phyloP scores from a whole-genome alignment of 2,113 vertebrate species.

The Chiloscyllium plagiosum region DNA sequence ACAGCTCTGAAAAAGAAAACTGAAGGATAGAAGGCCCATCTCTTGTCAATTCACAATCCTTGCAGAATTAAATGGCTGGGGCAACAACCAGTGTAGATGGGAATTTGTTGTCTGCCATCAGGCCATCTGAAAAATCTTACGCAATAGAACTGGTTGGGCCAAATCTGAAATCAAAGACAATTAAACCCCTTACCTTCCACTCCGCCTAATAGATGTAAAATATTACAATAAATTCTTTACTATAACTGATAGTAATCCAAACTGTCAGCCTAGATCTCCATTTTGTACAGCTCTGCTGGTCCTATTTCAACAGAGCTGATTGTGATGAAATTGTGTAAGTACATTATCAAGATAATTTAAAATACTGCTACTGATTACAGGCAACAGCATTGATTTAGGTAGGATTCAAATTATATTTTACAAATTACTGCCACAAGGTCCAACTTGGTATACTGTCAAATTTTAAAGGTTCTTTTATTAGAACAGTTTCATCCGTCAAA shows the following conservation, averaged over 20 bases:
- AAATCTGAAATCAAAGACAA: not conserved
- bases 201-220: not conserved
- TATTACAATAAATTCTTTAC: not conserved
- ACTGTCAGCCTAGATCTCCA: not conserved
- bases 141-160: not conserved
- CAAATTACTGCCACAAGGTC: not conserved
- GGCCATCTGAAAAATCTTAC: not conserved
- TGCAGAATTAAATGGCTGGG: too few species aligned
- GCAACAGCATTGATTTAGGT: not conserved
- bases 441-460: not conserved
- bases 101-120: too few species aligned
- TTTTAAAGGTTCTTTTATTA: not conserved
- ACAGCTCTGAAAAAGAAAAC: too few species aligned
- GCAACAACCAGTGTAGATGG: too few species aligned
- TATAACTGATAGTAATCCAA: not conserved
- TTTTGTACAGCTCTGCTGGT: not conserved
- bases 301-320: not conserved
- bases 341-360: not conserved
- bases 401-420: not conserved
- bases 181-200: not conserved
- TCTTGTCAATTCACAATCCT: too few species aligned
- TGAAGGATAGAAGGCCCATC: too few species aligned
- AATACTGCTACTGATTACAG: not conserved
- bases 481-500: not conserved
- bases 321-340: not conserved